Conservation (phyloP, 2,888 invertebrate species). For the Agonopterix alstromeriana region DNA sequence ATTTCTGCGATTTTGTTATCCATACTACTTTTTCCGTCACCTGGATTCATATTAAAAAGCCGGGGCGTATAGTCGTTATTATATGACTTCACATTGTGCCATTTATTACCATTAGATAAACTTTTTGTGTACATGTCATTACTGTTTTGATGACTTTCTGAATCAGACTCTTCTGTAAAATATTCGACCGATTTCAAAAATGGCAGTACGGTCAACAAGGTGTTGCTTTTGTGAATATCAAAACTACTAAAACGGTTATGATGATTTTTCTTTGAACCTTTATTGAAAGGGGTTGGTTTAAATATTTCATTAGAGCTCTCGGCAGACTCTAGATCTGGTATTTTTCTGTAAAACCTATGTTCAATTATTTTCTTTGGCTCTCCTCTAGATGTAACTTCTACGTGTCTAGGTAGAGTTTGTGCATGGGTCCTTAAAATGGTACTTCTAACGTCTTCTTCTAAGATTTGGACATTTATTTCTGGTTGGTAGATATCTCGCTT, state of each 20-base stretch:
- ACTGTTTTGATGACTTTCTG: constrained; percentile 16
- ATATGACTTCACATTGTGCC: constrained; percentile 60
- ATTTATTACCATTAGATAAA: constrained; percentile 45
- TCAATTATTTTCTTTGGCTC: constrained; percentile 21
- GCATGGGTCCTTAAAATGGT: constrained; percentile 44
- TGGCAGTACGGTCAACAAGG: constrained; percentile 41
- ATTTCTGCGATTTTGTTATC: constrained; percentile 25
- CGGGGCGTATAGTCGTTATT: constrained; percentile 48
- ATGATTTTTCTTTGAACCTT: constrained; percentile 12
- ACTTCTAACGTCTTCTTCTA: constrained; percentile 43
- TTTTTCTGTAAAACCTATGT: constrained; percentile 38
- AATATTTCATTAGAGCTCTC: constrained; percentile 19
- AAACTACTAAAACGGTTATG: constrained; percentile 17
- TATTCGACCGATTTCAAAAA: constrained; percentile 54
- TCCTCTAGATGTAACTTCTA: constrained; percentile 49
- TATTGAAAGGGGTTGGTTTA: constrained; percentile 19
- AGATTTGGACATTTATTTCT: constrained; percentile 53
- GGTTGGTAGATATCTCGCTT: constrained; percentile 27
- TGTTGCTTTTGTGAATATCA: constrained; percentile 24
- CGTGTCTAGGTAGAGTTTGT: constrained; percentile 33
- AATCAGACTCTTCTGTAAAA: constrained; percentile 25
- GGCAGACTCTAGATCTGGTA: constrained; percentile 16
- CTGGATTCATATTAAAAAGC: constrained; percentile 31
- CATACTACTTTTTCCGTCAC: constrained; percentile 16
- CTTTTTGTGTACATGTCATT: constrained; percentile 42